These are phyloP conservation scores for Aleadryas rufinucha DNA, from an alignment of 2,113 vertebrate genomes.

Conservation along the genomic window DNA sequence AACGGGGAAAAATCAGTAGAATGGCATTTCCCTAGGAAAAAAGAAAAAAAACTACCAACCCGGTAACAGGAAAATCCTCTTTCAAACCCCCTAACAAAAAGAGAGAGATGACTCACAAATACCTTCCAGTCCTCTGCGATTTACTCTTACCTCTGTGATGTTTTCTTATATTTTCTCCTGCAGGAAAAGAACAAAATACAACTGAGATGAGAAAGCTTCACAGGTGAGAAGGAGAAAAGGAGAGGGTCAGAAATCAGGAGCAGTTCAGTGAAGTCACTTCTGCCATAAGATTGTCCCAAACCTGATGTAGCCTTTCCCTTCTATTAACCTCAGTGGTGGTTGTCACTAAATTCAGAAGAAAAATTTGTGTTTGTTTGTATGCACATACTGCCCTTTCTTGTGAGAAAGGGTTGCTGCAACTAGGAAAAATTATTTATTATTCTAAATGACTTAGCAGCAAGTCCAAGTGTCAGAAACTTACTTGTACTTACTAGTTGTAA, in stretches of 20 bases:
- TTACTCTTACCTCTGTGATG: conserved; percentile 95
- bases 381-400: not conserved
- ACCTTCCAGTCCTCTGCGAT: conserved; percentile 18
- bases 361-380: not conserved
- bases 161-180: conserved; percentile 99
- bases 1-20: not conserved
- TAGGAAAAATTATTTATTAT: not conserved
- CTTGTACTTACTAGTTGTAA: not conserved
- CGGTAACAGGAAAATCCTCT: not conserved
- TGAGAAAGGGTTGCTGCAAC: not conserved
- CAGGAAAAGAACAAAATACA: conserved; percentile 75
- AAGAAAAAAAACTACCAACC: not conserved
- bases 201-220: conserved; percentile 33
- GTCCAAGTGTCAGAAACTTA: not conserved
- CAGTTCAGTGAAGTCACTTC: not conserved
- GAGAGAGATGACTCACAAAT: not conserved
- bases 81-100: conserved; percentile 1
- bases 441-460: not conserved
- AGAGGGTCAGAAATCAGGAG: not conserved
- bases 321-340: not conserved
- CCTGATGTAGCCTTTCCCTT: not conserved
- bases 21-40: not conserved
- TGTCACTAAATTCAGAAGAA: not conserved
- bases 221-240: not conserved
- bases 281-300: not conserved